Base-by-base conservation (phyloP, 2,113 vertebrate species). In the Megatriorchis doriae region DNA sequence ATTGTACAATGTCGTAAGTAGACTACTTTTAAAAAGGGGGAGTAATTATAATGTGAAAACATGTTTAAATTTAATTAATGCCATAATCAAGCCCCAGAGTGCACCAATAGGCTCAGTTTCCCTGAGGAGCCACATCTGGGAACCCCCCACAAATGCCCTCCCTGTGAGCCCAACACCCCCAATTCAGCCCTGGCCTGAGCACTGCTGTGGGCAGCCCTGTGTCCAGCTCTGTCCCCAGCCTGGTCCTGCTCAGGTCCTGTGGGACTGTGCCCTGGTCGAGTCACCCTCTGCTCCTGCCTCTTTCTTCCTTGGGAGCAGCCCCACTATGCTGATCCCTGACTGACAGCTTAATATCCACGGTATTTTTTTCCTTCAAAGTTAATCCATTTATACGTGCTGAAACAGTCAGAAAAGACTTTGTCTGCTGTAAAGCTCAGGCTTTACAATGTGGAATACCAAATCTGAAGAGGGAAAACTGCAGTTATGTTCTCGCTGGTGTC, bases 91-190 rank as follows among this genome's bases (percentile, higher is more conserved):
- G 2, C 16, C 23, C 20, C 7, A 12, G 12, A 55, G 17, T 36
- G 29, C 29, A 58, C 8, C 18, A 29, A 62, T 7, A 61, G 8
- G 7, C 16, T 56, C 67, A 31, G 56, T 74, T 68, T 89, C 23
- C 12, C 34, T 1, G 2, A n/a, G 36, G 8, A 75, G 29, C 17
- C 38, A 15, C 43, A 47, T 22, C 29, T 70, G 48, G 16, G 25
- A 40, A 61, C 3, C 3, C 16, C 2, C 17, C 16, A 6, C 31
- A 55, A 29, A 74, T 9, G 4, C 2, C 4, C 4, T 67, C 23
- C 22, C 22, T 2, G 6, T 14, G 13, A 73, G 13, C 27, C 26
- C 16, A 23, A 18, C 9, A 16, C 18, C 13, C 15, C 11, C 40
- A 38, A 26, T 31, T 74, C 48, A 63, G 9, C 32, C 47, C 16